Conservation (phyloP, 2,888 invertebrate genomes). For the Hemicrepidius hirtus region DNA sequence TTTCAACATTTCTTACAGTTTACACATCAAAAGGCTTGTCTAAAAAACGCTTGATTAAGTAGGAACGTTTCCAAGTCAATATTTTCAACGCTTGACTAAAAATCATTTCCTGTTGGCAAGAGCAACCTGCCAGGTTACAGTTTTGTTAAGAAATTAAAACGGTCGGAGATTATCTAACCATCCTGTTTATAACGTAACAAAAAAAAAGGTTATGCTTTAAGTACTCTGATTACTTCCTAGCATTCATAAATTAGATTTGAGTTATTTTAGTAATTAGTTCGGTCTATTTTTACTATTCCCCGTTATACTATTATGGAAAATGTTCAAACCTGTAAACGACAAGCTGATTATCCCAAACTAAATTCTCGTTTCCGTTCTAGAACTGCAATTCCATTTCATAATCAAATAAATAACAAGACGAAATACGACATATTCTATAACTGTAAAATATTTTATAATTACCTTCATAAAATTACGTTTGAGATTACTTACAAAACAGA, state of each 20-base stretch:
- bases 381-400: too few species aligned
- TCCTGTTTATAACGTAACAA: conserved; percentile 4
- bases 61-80: conserved; percentile 22
- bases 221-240: conserved; percentile 9
- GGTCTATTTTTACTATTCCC: too few species aligned
- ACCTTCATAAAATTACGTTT: too few species aligned
- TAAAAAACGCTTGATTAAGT: conserved; percentile 35
- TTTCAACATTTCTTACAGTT: conserved; percentile 31
- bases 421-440: too few species aligned
- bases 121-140: conserved; percentile 2
- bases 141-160: not conserved
- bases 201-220: conserved; percentile 17
- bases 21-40: conserved; percentile 20
- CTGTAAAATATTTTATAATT: too few species aligned
- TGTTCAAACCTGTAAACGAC: too few species aligned
- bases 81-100: conserved; percentile 8
- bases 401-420: too few species aligned
- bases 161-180: not conserved
- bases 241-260: conserved; percentile 1
- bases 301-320: too few species aligned
- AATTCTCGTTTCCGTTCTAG: too few species aligned
- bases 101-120: conserved; percentile 33
- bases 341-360: too few species aligned
- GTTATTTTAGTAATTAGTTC: not conserved
- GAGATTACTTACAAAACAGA: too few species aligned